Conservation (phyloP, 2,113 vertebrate genomes). For the Gallinago jamesoni region DNA sequence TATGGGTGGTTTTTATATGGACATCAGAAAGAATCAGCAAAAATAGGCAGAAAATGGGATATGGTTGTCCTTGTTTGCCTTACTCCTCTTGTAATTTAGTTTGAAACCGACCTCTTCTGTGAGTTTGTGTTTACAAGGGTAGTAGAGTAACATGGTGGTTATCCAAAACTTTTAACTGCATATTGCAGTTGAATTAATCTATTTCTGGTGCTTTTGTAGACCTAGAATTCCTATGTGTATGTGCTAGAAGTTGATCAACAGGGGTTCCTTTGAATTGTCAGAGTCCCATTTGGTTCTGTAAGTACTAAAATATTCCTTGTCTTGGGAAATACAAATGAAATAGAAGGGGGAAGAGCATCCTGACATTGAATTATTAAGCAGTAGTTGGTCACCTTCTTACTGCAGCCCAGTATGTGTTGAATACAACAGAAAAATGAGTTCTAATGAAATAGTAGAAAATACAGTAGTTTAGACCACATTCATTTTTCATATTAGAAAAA, state of each 20-base stretch:
- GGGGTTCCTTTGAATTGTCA: background rate
- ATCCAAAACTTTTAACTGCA: background rate
- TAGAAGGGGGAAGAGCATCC: background rate
- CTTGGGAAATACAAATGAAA: background rate
- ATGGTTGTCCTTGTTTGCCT: background rate
- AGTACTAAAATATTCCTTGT: background rate
- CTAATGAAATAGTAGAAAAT: background rate
- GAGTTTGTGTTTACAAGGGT: background rate
- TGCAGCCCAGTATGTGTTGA: background rate
- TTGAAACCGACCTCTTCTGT: background rate
- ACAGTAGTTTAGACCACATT: background rate
- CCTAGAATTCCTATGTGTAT: background rate
- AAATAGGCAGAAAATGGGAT: background rate
- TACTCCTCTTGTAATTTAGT: background rate
- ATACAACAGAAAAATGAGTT: background rate
- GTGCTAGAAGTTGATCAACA: background rate
- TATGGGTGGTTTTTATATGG: accelerated
- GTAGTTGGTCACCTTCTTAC: background rate
- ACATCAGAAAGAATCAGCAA: background rate
- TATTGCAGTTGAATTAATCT: background rate
- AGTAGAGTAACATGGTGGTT: background rate
- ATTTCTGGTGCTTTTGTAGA: background rate
- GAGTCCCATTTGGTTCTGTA: background rate
- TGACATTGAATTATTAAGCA: background rate
- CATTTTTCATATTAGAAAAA: background rate